phyloP scores from a whole-genome alignment of 1,140 invertebrate genomes.

The Sycophila sp. region DNA sequence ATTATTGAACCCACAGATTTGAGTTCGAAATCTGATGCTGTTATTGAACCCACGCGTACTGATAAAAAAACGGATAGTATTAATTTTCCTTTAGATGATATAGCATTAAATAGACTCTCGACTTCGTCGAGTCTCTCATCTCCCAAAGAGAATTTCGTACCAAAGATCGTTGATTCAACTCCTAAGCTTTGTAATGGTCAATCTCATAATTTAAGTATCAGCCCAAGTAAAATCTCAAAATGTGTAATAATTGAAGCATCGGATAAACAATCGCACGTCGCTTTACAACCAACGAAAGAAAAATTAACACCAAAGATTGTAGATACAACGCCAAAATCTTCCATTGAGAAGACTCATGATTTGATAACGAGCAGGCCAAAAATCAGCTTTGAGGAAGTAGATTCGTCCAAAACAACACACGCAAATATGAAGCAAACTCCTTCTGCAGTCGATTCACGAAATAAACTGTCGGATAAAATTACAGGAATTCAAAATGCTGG shows the following conservation, averaged over 20 bases:
- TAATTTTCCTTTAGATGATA: background rate
- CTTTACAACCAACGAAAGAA: background rate
- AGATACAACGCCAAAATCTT: background rate
- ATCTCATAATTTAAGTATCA: background rate
- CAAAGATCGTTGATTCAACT: constrained; percentile 28
- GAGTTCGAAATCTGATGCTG: constrained; percentile 13
- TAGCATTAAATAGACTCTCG: background rate
- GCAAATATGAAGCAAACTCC: background rate
- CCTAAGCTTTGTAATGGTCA: background rate
- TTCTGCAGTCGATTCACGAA: constrained; percentile 8
- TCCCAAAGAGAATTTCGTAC: constrained; percentile 14
- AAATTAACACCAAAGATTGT: background rate
- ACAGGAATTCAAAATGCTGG: constrained; percentile 46
- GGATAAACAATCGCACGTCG: background rate
- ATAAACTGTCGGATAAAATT: constrained; percentile 44
- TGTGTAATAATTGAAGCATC: background rate
- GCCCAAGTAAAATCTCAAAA: background rate
- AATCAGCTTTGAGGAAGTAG: background rate
- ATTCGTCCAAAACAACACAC: background rate
- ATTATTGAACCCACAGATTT: background rate
- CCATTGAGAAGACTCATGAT: background rate
- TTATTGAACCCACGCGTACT: background rate
- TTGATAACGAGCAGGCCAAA: background rate
- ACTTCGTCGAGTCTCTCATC: background rate
- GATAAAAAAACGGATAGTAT: background rate